Evolutionary conservation across 2,113 vertebrate genomes (phyloP), one percentile per base, ranked within the genome.

Genomic region (Rhineura floridana): DNA sequence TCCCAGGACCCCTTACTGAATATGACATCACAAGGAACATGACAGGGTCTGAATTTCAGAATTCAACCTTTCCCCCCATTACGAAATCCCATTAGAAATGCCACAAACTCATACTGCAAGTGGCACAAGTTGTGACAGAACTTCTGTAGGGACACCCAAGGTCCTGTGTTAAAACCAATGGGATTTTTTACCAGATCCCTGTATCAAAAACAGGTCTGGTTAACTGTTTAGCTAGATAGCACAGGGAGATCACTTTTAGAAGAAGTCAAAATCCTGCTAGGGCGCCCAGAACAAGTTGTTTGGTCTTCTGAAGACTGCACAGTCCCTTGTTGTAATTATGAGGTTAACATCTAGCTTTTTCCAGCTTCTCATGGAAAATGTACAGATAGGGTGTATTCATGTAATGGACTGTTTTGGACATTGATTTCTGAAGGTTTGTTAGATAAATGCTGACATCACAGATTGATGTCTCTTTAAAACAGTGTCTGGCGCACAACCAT

Each of bases 401-500:
- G 96, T 97, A 97, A 96, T 94, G 89, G 97, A 93, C 97, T 97
- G 94, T 97, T 96, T 94, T 92, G 91, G 95, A 96, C 97, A 98
- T 98, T 97, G 98, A 99, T 99, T 98, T 97, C 97, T 97, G 96
- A 97, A 97, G 97, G 98, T 98, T 98, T 98, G 97, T 99, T 98
- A 99, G 97, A 98, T 98, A 98, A 98, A 98, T 98, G 98, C 98
- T 98, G 98, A 98, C 98, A 99, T 98, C 97, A 98, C 95, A 98
- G 98, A 99, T 98, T 98, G 98, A 99, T 98, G 98, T 98, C 98
- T 99, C 98, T 99, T 98, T 99, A 99, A 99, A 98, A 97, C 98
- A 98, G 98, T 98, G 97, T 97, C 97, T 97, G 96, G 96, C 95
- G 91, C 97, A 95, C 96, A 97, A 96, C 97, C 96, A 95, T 98